phyloP scores from a whole-genome alignment of 2,888 invertebrate genomes.

The Dryomyza anilis region DNA sequence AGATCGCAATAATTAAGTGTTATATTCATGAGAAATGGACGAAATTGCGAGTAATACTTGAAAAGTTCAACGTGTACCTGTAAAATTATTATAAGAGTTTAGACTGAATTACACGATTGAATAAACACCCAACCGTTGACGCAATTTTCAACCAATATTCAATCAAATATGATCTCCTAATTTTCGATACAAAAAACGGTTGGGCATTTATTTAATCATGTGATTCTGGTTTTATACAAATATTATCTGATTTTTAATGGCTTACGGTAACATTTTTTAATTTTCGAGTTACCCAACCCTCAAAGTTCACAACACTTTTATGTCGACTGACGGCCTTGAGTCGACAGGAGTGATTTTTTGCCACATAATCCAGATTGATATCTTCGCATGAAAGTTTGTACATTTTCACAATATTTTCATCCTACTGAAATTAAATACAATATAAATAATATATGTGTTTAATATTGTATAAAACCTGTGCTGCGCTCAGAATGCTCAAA shows the following conservation, averaged over 20 bases:
- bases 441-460: too few species aligned
- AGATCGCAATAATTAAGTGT: neutral
- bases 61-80: neutral
- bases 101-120: too few species aligned
- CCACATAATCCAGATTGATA: neutral
- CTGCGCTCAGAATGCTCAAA: too few species aligned
- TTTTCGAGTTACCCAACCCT: neutral
- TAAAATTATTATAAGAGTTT: neutral
- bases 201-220: too few species aligned
- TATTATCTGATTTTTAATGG: too few species aligned
- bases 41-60: constrained; percentile 3
- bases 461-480: too few species aligned
- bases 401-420: neutral
- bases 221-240: too few species aligned
- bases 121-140: neutral
- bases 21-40: neutral
- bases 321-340: neutral
- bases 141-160: neutral
- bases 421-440: neutral
- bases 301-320: neutral
- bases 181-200: too few species aligned
- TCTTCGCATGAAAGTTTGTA: neutral
- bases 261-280: neutral
- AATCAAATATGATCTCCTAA: too few species aligned
- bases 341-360: neutral